These are phyloP conservation scores for Noctilio leporinus DNA, from an alignment of 2,113 vertebrate species.

Conservation along the genomic window DNA sequence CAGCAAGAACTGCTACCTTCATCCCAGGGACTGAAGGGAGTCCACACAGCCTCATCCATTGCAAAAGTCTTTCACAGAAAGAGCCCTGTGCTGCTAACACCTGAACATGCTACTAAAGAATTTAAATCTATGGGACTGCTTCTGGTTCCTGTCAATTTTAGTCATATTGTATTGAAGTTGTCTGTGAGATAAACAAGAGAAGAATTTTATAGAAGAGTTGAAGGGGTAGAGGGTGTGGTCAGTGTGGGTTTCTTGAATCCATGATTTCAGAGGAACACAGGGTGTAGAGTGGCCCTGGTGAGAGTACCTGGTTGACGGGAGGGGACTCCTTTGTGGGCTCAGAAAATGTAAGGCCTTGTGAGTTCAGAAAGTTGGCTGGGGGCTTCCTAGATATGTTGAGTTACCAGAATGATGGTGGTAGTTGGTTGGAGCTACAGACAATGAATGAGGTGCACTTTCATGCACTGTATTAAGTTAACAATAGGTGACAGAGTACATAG, in stretches of 20 bases:
- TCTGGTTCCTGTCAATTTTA: neutral
- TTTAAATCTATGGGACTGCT: neutral
- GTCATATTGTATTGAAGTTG: neutral
- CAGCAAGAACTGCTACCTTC: neutral
- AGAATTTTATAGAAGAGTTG: neutral
- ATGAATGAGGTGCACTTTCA: neutral
- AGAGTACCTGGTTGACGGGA: neutral
- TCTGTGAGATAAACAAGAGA: neutral
- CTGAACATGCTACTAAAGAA: neutral
- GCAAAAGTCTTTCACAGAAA: neutral
- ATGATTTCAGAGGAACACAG: neutral
- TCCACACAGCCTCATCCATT: neutral
- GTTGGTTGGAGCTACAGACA: neutral
- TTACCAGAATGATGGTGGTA: neutral
- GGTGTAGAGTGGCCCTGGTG: neutral
- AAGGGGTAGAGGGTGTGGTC: neutral
- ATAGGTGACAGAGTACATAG: neutral
- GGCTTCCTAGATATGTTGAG: neutral
- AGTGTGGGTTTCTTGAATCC: neutral
- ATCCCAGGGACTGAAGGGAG: neutral
- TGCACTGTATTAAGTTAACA: neutral
- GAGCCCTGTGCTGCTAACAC: neutral
- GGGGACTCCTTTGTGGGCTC: neutral
- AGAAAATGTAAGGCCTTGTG: neutral
- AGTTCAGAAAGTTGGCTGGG: neutral